Evolutionary conservation across 2,888 invertebrate species (phyloP).

Genomic region (Laspeyria flexula): DNA sequence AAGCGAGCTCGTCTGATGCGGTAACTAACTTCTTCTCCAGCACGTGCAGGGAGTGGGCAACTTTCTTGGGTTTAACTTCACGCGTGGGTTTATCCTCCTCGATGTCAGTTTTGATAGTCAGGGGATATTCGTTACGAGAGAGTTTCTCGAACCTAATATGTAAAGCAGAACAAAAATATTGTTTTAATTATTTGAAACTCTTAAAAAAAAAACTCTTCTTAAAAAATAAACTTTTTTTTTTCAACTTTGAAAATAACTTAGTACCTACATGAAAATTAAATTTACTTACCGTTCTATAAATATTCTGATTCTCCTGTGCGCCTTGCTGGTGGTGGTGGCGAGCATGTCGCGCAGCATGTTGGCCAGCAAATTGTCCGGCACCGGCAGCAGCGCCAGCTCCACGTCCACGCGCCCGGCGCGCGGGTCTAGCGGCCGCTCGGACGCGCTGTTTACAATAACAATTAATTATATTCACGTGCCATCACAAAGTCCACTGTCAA

Average conservation of each 20-base stretch:
- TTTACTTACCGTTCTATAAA: conserved; percentile 65
- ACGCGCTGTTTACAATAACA: conserved; percentile 17
- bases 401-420: conserved; percentile 93
- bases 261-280: too few relatives aligned
- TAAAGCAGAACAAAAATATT: too few relatives aligned
- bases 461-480: background rate
- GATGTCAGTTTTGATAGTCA: conserved; percentile 79
- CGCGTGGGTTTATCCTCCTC: conserved; percentile 58
- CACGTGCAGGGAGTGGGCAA: conserved; percentile 69
- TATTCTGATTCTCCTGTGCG: conserved; percentile 85
- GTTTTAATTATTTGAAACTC: too few relatives aligned
- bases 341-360: conserved; percentile 81
- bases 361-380: conserved; percentile 86
- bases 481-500: too few relatives aligned
- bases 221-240: too few relatives aligned
- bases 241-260: too few relatives aligned
- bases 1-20: conserved; percentile 71
- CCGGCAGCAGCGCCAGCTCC: conserved; percentile 88
- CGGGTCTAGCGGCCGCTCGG: conserved; percentile 86
- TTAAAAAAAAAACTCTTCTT: too few relatives aligned
- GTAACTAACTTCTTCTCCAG: conserved; percentile 80
- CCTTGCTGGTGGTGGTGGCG: conserved; percentile 77
- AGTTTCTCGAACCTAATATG: conserved; percentile 87
- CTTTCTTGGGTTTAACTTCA: conserved; percentile 45
- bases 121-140: conserved; percentile 88